phyloP scores from a whole-genome alignment of 2,797 vertebrate genomes.

The Sphaeramia orbicularis region DNA sequence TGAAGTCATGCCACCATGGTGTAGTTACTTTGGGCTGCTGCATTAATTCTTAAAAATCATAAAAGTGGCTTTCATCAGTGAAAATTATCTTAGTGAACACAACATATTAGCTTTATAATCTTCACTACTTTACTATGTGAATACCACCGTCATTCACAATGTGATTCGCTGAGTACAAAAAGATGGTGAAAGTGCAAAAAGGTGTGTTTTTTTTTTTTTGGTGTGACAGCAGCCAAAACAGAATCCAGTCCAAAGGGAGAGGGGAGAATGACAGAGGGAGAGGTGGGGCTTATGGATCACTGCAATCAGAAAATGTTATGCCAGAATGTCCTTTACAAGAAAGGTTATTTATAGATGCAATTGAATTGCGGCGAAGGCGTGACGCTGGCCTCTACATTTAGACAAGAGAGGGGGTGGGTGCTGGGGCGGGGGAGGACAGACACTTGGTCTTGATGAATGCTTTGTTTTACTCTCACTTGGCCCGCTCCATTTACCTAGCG shows the following conservation, averaged over 20 bases:
- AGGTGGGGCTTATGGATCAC: constrained; percentile 37
- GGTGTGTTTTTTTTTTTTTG: too few relatives aligned
- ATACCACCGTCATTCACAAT: too few relatives aligned
- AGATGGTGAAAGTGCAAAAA: constrained; percentile 46
- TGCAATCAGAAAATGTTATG: constrained; percentile 66
- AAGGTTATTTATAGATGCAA: constrained; percentile 81
- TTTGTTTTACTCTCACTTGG: constrained; percentile 45
- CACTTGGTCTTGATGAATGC: constrained; percentile 60
- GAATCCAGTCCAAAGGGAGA: constrained; percentile 25
- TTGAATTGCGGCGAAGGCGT: constrained; percentile 70
- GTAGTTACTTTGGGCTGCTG: too few relatives aligned
- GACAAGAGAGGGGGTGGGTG: constrained; percentile 1
- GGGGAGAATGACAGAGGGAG: neutral
- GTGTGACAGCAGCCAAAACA: constrained; percentile 56
- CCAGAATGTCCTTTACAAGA: constrained; percentile 62
- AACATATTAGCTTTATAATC: too few relatives aligned
- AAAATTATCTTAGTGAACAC: too few relatives aligned
- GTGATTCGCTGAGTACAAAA: constrained; percentile 10
- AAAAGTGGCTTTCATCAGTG: too few relatives aligned
- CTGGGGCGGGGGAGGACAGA: constrained; percentile 55
- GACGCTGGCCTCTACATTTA: constrained; percentile 55
- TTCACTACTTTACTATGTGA: too few relatives aligned
- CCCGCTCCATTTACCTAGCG: constrained; percentile 26
- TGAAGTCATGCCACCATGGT: too few relatives aligned
- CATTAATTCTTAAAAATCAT: too few relatives aligned